A percentile compares a stretch with the other conserved stretches of the same genome.
Evolutionary conservation across 2,113 vertebrate genomes (phyloP).

Genomic region (Myanophis thanlyinensis): DNA sequence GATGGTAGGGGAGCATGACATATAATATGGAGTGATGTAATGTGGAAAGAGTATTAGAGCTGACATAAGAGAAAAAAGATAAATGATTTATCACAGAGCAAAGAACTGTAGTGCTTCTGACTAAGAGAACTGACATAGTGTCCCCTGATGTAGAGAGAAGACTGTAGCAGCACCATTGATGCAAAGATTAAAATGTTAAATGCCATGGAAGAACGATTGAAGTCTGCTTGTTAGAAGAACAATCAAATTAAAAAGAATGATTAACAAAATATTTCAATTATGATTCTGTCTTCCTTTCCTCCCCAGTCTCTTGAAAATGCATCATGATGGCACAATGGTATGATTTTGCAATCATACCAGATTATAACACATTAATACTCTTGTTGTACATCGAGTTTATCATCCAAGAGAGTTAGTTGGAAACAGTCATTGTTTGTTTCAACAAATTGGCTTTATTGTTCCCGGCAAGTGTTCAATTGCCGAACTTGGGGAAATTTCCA

Average conservation of each 20-base stretch:
- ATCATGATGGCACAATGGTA: background rate
- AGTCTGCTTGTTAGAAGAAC: background rate
- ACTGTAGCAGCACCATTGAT: background rate
- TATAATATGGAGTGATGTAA: background rate
- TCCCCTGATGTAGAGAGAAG: constrained; percentile 21
- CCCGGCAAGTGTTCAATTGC: background rate
- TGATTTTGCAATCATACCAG: background rate
- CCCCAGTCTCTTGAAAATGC: background rate
- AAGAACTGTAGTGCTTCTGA: background rate
- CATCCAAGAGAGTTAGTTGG: background rate
- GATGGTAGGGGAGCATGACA: background rate
- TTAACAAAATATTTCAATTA: background rate
- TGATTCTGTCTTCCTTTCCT: background rate
- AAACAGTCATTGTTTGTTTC: background rate
- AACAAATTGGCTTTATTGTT: background rate
- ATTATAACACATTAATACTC: background rate
- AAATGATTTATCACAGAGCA: background rate
- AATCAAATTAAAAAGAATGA: constrained; percentile 9
- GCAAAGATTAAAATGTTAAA: constrained; percentile 27
- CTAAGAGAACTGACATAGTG: background rate
- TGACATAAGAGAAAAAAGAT: background rate
- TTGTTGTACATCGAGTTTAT: background rate
- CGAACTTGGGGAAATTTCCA: background rate
- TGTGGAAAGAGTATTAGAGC: background rate
- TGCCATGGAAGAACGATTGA: constrained; percentile 27